Evolutionary conservation across 2,113 vertebrate species (phyloP).

Genomic region (Oncorhynchus keta): DNA sequence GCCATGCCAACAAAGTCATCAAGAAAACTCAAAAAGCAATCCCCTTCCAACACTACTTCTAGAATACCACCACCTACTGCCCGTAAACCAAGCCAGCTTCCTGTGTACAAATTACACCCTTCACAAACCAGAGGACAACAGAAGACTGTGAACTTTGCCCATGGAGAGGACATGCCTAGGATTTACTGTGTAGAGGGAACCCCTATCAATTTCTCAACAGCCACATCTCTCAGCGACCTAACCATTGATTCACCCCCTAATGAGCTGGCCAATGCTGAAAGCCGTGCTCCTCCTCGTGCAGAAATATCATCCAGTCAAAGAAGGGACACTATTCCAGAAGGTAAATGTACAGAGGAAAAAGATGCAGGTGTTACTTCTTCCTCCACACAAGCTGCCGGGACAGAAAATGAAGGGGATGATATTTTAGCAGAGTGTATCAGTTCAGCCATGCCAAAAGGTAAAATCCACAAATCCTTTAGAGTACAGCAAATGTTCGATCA

Average conservation of each 20-base stretch:
- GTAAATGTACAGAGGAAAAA: constrained; percentile 77
- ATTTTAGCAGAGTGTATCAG: constrained; percentile 97
- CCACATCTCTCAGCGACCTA: constrained; percentile 94
- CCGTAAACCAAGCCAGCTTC: constrained; percentile 91
- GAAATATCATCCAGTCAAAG: constrained; percentile 74
- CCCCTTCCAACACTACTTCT: constrained; percentile 67
- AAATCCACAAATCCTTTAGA: constrained; percentile 88
- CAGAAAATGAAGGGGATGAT: constrained; percentile 89
- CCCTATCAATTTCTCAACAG: constrained; percentile 96
- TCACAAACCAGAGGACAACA: constrained; percentile 79
- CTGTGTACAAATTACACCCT: constrained; percentile 91
- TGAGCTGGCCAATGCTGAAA: constrained; percentile 76
- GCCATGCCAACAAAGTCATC: constrained; percentile 98
- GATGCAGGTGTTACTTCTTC: constrained; percentile 62
- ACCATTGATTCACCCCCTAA: constrained; percentile 95
- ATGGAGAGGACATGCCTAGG: constrained; percentile 88
- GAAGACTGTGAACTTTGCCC: constrained; percentile 82
- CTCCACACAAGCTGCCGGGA: constrained; percentile 36
- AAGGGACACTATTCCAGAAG: constrained; percentile 86
- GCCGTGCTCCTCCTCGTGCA: constrained; percentile 35
- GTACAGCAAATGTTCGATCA: constrained; percentile 84
- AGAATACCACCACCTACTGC: constrained; percentile 83
- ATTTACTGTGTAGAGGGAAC: constrained; percentile 96
- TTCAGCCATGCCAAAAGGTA: constrained; percentile 97
- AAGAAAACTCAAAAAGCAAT: constrained; percentile 88